Evolutionary conservation across 2,888 invertebrate genomes (phyloP).

Genomic region (Agrotis puta): DNA sequence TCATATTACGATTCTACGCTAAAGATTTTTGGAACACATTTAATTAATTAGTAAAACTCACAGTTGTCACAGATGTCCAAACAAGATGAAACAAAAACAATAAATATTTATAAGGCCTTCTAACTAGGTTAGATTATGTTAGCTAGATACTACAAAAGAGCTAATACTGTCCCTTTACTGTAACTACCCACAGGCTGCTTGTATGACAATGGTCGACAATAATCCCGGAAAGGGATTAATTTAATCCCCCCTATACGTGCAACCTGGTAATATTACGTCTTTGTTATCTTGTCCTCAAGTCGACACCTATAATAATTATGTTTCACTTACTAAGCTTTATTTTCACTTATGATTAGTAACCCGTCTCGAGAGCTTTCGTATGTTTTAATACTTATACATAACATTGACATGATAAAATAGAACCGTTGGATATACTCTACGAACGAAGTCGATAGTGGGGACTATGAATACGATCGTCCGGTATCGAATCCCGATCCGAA

Average conservation of each 20-base stretch:
- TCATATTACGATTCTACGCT: too few relatives aligned
- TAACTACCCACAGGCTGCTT: background rate
- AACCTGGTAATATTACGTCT: background rate
- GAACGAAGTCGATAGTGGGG: too few relatives aligned
- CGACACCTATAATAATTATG: slow-evolving; percentile 3
- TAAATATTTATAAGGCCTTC: too few relatives aligned
- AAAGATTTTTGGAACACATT: too few relatives aligned
- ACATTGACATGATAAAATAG: too few relatives aligned
- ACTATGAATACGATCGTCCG: too few relatives aligned
- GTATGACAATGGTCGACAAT: slow-evolving; percentile 19
- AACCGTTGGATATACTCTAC: too few relatives aligned
- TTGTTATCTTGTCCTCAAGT: slow-evolving; percentile 2
- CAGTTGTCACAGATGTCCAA: too few relatives aligned
- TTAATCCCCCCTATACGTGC: background rate
- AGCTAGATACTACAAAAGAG: background rate
- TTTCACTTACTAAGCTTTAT: background rate
- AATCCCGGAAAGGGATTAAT: slow-evolving; percentile 14
- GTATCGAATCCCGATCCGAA: too few relatives aligned
- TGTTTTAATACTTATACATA: background rate
- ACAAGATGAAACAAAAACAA: too few relatives aligned
- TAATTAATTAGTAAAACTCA: too few relatives aligned
- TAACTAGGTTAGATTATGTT: too few relatives aligned
- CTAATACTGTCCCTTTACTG: background rate
- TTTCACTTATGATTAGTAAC: background rate
- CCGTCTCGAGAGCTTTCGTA: background rate